Evolutionary conservation across 1,140 invertebrate species (phyloP), one percentile per base, ranked within the genome.

Genomic region (Trachymyrmex cornetzi): DNA sequence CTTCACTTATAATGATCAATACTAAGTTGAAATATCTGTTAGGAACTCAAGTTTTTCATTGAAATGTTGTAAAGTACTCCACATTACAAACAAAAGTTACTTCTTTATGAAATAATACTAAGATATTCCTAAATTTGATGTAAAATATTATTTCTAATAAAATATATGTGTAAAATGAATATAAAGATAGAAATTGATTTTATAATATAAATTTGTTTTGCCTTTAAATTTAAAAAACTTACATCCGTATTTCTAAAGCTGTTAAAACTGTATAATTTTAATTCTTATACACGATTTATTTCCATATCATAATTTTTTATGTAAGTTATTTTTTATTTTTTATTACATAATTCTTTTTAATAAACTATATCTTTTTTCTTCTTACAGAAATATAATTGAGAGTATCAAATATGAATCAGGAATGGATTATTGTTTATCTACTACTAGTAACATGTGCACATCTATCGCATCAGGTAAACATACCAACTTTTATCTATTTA

Each of bases 381-480:
- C 0, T 38, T 48, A 16, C 3, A 81, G 64, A 72, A 38, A 63
- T 27, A 55, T 44, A 66, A 14, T 22, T 12, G 44, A 63, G 1
- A 75, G 44, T 61, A 14, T 44, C 38, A 24, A 11, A 57, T 4
- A 59, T 79, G 69, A 22, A 30, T 34, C 24, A 27, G 5, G 7
- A 14, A 34, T 67, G 80, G 69, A 48, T 63, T 53, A 48, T 72
- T 59, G 14, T 79, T 64, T 74, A 27, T 16, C 4, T 90, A 2
- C 16, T 90, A 5, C 16, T 90, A 5, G 11, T 81, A 59, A 19
- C 30, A 38, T 59, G 4, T 27, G 12, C 14, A 9, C 7, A 63
- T 27, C 3, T 82, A 59, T 82, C 86, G 0, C 7, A 71, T 66
- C 86, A 90, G 88, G 89, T 90, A 90, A 79, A 75, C 38, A 84